phyloP scores from a whole-genome alignment of 2,113 vertebrate species.

The Herpailurus yagouaroundi region DNA sequence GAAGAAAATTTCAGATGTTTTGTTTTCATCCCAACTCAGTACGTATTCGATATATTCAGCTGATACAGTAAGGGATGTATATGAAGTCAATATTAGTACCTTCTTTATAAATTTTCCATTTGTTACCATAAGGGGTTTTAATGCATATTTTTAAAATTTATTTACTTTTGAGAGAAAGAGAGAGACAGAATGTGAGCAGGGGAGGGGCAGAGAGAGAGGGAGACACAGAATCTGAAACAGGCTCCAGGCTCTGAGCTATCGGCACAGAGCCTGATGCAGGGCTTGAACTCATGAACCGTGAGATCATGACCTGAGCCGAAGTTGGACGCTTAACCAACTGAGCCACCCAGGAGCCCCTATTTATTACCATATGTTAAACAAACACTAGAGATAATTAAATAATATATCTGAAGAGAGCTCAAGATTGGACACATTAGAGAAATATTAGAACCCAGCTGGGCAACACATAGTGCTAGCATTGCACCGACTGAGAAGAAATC shows the following conservation, averaged over 20 bases:
- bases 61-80: background rate
- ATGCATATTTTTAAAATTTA: too few relatives aligned
- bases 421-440: background rate
- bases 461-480: background rate
- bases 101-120: background rate
- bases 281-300: too few relatives aligned
- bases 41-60: background rate
- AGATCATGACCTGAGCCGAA: too few relatives aligned
- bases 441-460: background rate
- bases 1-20: background rate
- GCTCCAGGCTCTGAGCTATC: too few relatives aligned
- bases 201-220: too few relatives aligned
- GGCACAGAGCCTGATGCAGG: too few relatives aligned
- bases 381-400: background rate
- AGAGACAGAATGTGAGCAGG: too few relatives aligned
- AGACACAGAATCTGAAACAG: too few relatives aligned
- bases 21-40: background rate
- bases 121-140: background rate
- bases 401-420: background rate
- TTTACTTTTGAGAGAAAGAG: too few relatives aligned
- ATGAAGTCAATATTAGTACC: background rate
- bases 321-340: too few relatives aligned
- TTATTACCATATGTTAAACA: background rate
- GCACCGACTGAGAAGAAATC: background rate
- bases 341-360: too few relatives aligned